These are phyloP conservation scores for Lissonota sp. DNA, from an alignment of 2,888 invertebrate species.

Conservation along the genomic window DNA sequence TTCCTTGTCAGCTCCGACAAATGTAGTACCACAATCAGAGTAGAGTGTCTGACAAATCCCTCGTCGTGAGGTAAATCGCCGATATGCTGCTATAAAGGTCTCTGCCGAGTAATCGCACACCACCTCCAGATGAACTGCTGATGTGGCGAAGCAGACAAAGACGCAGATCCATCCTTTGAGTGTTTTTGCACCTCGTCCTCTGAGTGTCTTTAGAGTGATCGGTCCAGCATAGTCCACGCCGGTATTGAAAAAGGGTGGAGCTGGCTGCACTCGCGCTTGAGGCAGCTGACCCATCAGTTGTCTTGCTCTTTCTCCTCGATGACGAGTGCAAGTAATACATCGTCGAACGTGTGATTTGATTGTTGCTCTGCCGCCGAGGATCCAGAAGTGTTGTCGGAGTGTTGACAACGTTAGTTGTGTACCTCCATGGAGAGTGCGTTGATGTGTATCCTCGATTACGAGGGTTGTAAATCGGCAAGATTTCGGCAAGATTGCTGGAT, in stretches of 20 bases:
- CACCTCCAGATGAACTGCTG: slow-evolving; percentile 68
- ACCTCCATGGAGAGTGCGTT: slow-evolving; percentile 61
- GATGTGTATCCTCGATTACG: slow-evolving; percentile 36
- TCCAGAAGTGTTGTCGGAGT: slow-evolving; percentile 59
- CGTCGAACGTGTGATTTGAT: slow-evolving; percentile 44
- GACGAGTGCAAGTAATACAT: slow-evolving; percentile 64
- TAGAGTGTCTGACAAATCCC: slow-evolving; percentile 47
- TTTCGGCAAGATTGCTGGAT: slow-evolving; percentile 31
- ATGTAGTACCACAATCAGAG: slow-evolving; percentile 57
- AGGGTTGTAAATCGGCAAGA: background rate
- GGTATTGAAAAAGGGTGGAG: slow-evolving; percentile 53
- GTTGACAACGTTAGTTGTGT: slow-evolving; percentile 52
- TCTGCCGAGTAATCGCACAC: slow-evolving; percentile 62
- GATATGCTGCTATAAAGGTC: slow-evolving; percentile 65
- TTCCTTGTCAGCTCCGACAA: slow-evolving; percentile 42
- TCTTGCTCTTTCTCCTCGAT: slow-evolving; percentile 38
- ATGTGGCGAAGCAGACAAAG: slow-evolving; percentile 68
- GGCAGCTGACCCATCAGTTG: slow-evolving; percentile 69
- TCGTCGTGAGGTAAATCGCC: slow-evolving; percentile 62
- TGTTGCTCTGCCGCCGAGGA: slow-evolving; percentile 45
- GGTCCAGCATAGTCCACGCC: slow-evolving; percentile 70
- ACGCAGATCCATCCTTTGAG: slow-evolving; percentile 58
- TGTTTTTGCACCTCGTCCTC: slow-evolving; percentile 46
- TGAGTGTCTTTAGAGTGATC: slow-evolving; percentile 49
- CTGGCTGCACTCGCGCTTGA: slow-evolving; percentile 45